Conservation (phyloP, 2,797 vertebrate genomes). For the Aphelocoma californica region DNA sequence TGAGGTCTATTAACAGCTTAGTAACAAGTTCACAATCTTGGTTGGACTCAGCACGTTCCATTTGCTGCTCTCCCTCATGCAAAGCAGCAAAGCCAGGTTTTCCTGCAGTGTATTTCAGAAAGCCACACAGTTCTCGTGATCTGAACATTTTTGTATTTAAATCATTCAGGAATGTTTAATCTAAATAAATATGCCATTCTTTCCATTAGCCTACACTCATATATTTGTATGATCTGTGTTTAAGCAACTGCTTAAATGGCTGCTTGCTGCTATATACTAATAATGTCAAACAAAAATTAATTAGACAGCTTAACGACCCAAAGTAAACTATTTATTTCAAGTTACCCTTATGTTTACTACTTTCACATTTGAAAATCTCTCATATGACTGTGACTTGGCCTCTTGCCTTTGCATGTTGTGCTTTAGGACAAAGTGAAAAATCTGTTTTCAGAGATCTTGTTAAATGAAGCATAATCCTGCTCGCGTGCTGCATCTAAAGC, state of each 20-base stretch:
- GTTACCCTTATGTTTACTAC: conserved; percentile 23
- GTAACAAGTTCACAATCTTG: neutral
- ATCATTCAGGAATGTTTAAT: conserved; percentile 40
- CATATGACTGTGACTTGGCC: neutral
- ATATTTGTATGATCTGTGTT: conserved; percentile 16
- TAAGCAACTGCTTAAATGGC: conserved; percentile 32
- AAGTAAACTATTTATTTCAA: conserved; percentile 44
- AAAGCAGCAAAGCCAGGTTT: neutral
- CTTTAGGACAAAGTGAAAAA: neutral
- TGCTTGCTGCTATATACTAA: conserved; percentile 1
- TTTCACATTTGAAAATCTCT: conserved; percentile 5
- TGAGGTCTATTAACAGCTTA: neutral
- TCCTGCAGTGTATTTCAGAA: neutral
- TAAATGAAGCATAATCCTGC: neutral
- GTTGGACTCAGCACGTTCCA: neutral
- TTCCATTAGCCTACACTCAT: conserved; percentile 20
- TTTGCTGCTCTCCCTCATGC: neutral
- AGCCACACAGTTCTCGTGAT: neutral
- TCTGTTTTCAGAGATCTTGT: neutral
- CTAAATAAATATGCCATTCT: conserved; percentile 56
- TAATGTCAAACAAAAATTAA: conserved; percentile 13
- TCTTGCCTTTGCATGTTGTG: neutral
- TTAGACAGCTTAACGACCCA: neutral
- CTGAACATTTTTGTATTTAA: neutral
- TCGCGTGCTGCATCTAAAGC: neutral